Conservation (phyloP, 2,113 vertebrate genomes). For the Sturnus vulgaris region DNA sequence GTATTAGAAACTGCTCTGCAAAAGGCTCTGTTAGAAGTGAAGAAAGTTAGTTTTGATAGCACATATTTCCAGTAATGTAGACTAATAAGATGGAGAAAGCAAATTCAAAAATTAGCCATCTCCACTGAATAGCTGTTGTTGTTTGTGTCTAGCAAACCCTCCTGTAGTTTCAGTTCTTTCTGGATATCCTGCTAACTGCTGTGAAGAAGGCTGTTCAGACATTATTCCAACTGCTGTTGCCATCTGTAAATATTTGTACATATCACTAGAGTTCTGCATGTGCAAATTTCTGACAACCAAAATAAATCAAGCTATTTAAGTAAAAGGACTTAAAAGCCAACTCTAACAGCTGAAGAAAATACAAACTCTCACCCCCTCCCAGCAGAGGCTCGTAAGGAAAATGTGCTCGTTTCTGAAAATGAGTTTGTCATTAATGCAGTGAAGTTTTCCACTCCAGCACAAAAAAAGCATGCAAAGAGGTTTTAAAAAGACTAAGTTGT, state of each 20-base stretch:
- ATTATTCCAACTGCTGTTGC: not conserved
- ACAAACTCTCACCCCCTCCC: not conserved
- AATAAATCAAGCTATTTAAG: not conserved
- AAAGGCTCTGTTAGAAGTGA: not conserved
- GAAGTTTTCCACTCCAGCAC: not conserved
- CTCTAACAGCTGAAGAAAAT: not conserved
- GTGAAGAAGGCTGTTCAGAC: not conserved
- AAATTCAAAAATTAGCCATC: not conserved
- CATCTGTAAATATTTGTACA: constrained; percentile 10
- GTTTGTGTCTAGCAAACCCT: not conserved
- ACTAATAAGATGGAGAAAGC: not conserved
- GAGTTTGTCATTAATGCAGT: not conserved
- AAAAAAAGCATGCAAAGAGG: not conserved
- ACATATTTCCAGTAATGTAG: not conserved
- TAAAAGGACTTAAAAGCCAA: not conserved
- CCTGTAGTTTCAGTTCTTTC: not conserved
- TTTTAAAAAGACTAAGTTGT: not conserved
- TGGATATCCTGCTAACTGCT: not conserved
- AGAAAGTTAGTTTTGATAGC: not conserved
- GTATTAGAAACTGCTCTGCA: not conserved
- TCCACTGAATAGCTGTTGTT: not conserved
- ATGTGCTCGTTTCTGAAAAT: not conserved
- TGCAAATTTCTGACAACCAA: not conserved
- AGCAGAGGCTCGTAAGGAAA: not conserved
- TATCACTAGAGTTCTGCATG: not conserved